Evolutionary conservation across 2,113 vertebrate genomes (phyloP).

Genomic region (human): DNA sequence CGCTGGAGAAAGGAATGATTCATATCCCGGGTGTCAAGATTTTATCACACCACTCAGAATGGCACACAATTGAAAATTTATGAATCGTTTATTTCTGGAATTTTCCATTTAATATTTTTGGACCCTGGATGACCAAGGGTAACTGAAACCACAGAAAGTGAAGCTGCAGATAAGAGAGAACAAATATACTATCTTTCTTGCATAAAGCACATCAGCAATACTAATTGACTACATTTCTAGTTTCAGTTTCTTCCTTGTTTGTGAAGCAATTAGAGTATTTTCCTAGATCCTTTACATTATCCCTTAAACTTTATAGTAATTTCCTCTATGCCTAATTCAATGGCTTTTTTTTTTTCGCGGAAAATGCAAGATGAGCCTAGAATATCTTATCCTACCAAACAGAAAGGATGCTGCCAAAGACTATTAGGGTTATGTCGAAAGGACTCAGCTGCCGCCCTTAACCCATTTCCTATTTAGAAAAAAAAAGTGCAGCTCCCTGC

Average conservation of each 20-base stretch:
- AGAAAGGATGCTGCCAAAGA: background rate
- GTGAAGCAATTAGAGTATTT: background rate
- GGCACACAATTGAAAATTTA: background rate
- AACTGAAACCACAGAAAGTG: background rate
- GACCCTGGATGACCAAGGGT: background rate
- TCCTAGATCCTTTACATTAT: background rate
- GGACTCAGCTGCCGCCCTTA: background rate
- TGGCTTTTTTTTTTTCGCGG: background rate
- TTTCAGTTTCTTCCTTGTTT: background rate
- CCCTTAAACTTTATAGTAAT: background rate
- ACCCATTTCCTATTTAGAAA: too few relatives aligned
- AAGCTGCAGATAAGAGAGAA: background rate
- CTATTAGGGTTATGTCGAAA: background rate
- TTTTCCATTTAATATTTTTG: background rate
- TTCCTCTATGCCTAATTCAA: background rate
- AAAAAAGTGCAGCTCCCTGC: too few relatives aligned
- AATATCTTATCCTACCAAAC: background rate
- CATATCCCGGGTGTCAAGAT: background rate
- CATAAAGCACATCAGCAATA: background rate
- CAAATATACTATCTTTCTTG: too few relatives aligned
- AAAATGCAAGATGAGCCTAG: background rate
- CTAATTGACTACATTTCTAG: background rate
- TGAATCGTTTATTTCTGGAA: background rate
- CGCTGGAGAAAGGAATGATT: background rate
- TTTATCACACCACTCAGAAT: background rate